Base-by-base conservation (phyloP, 2,888 invertebrate genomes). In the Hypercompe scribonia region DNA sequence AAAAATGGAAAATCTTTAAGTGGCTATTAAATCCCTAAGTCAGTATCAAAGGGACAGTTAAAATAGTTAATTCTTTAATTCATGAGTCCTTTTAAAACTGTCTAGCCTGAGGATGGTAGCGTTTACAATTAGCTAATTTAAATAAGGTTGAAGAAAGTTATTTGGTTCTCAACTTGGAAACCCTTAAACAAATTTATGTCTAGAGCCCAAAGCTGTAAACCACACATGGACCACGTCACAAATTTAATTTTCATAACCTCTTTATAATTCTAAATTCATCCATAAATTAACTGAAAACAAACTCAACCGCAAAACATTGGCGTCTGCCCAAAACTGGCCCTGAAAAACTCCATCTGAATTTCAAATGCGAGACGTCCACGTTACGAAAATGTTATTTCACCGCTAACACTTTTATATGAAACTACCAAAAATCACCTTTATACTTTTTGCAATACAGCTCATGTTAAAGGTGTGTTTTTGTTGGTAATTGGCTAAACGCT, bases 201-300 rank as follows among this genome's bases (percentile, higher is more conserved):
- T 42, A 13, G 34, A 65, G n/a, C 65, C 54, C 68, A 39, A 76
- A 50, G 72, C 72, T 79, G 75, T 0, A 63, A 54, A 42, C 11
- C 68, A 74, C 64, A 78, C 65, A 75, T 76, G 70, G 39, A 73
- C 80, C 79, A 83, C 78, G 76, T 77, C 67, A 79, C 70, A 78
- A 73, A 81, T 83, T 80, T 79, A 81, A 84, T 85, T 84, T 84
- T 84, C 83, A 83, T 84, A 81, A 83, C 80, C 83, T 81, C 78
- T 80, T 83, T 79, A 81, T 80, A 80, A 84, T 81, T 84, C 81
- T 83, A 83, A 83, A 83, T 84, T 85, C 81, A 88, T 91, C 89
- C 90, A 88, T 89, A 90, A 92, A 92, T 92, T 92, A 93, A 92
- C 90, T 90, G 86, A 91, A 92, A 92, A 91, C 90, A 91, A 90